Evolutionary conservation across 92 coral and sea anemone species (phyloP).

Genomic region (Siderastrea siderea): DNA sequence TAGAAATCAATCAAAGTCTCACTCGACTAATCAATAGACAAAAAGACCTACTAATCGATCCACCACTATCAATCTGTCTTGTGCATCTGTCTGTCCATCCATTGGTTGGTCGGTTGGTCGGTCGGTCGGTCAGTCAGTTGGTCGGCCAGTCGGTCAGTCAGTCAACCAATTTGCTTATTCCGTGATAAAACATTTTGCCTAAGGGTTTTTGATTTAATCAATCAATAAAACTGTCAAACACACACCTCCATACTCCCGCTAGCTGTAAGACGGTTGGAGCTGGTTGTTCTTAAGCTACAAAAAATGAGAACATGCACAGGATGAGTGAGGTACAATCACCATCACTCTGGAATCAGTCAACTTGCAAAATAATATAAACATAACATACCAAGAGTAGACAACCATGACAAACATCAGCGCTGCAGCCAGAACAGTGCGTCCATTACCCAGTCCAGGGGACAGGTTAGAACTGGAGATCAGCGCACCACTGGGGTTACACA

Average conservation of each 20-base stretch:
- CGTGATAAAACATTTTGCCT: neutral
- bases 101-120: no score
- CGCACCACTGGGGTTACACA: conserved; percentile 86
- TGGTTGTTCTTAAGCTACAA: conserved; percentile 27
- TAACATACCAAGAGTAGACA: conserved; percentile 93
- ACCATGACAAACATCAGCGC: conserved; percentile 94
- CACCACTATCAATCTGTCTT: no score
- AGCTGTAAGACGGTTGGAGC: conserved; percentile 31
- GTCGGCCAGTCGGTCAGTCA: neutral
- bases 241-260: conserved; percentile 51
- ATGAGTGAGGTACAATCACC: no score
- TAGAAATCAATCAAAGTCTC: no score
- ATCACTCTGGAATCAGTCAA: neutral
- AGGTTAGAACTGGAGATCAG: conserved; percentile 66
- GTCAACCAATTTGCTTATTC: neutral
- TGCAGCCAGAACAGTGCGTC: conserved; percentile 93
- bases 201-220: neutral
- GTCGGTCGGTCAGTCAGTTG: neutral
- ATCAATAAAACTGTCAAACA: neutral
- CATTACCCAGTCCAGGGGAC: conserved; percentile 78
- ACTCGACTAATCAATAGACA: no score
- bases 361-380: neutral
- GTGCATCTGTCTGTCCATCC: no score
- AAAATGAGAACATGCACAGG: neutral
- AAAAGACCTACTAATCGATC: no score